Evolutionary conservation across 2,797 vertebrate species (phyloP), one percentile per base, ranked within the genome.

Genomic region (Phrynocephalus vlangalii): DNA sequence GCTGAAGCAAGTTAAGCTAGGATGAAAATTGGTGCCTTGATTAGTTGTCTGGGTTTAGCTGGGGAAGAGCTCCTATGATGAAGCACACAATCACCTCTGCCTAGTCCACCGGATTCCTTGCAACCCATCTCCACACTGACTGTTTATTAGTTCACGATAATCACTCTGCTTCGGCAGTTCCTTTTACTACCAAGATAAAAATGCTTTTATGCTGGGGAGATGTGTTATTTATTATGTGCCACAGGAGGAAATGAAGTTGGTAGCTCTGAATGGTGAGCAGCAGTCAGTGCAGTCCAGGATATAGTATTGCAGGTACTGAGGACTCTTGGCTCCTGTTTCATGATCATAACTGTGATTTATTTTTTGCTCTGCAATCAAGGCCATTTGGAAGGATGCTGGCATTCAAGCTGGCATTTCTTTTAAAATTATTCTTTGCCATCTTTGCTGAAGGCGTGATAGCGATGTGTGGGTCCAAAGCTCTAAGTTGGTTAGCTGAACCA

Each of bases 221-320:
- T 94, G 83, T 92, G 86, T 94, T 96, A 95, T 96, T 95, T 96
- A 94, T 91, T 92, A 90, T 0, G 30, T 90, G 90, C 82, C 94
- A 91, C 60, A 83, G 92, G 88, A 94, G 91, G 86, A 96, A 95
- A 95, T 90, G 83, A 95, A 93, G 81, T 92, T 90, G 92, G 88
- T 91, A 94, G 89, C 92, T 94, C 87, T 95, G 92, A 95, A 93
- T 91, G 91, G 90, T 91, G 93, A 95, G 89, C 79, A 94, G 80
- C 80, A 89, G 91, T 93, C 90, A 89, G 71, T 26, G 26, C 87
- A 95, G 90, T 82, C 82, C 84, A 87, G 33, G 81, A 79, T 87
- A 85, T 83, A 52, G 52, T 38, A 79, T 87, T 93, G 73, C 91
- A 24, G 1, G 24, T 95, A 91, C 5, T 87, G 89, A 91, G 89